Percentiles rank a stretch among this genome's conserved stretches.
These are phyloP conservation scores for Ceryle rudis DNA, from an alignment of 2,797 vertebrate genomes.

Conservation along the genomic window DNA sequence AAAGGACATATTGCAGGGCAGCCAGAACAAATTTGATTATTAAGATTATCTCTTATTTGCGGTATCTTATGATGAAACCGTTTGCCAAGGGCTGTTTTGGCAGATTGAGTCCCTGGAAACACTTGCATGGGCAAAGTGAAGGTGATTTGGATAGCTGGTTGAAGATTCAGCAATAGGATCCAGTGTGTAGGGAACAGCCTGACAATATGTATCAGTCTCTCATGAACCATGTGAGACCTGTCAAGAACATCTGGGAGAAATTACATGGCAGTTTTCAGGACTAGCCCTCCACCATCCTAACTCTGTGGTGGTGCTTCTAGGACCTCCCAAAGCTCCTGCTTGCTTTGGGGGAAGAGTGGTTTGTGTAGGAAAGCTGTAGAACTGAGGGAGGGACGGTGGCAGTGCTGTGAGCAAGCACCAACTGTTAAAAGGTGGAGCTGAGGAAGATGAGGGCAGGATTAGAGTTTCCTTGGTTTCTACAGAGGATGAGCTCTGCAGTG, in stretches of 20 bases:
- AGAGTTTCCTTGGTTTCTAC: slow-evolving; percentile 38
- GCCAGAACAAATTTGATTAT: not conserved
- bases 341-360: not conserved
- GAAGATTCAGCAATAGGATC: not conserved
- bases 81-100: not conserved
- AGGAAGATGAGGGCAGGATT: not conserved
- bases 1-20: accelerated
- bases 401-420: not conserved
- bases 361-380: not conserved
- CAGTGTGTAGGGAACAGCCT: not conserved
- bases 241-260: not conserved
- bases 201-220: not conserved
- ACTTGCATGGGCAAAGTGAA: not conserved
- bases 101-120: not conserved
- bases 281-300: not conserved
- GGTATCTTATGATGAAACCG: not conserved
- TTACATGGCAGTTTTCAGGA: not conserved
- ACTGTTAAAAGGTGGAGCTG: not conserved
- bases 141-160: not conserved
- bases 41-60: not conserved
- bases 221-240: accelerated
- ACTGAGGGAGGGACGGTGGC: not conserved
- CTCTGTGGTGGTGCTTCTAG: not conserved
- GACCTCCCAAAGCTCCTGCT: not conserved
- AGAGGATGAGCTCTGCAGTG: slow-evolving; percentile 33